Evolutionary conservation across 2,113 vertebrate genomes (phyloP), one percentile per base, ranked within the genome.

Genomic region (Rhegmatorhina hoffmannsi): DNA sequence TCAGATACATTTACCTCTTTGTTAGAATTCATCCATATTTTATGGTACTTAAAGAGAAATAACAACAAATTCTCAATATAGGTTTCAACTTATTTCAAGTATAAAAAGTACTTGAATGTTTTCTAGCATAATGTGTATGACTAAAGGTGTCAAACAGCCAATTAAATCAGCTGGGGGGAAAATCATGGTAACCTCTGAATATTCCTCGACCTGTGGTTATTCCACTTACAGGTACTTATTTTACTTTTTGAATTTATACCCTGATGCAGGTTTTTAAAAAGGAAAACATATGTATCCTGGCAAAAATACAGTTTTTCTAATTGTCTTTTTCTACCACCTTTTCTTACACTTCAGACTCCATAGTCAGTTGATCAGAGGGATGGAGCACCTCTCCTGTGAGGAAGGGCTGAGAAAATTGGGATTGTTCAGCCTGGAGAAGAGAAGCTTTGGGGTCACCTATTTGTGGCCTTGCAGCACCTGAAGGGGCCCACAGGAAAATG

Each of bases 1-100:
- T 76, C 94, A 85, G 55, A 81, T 75, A 80, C 49, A 67, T 92
- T 70, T 86, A 90, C 63, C 69, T 84, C 53, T 91, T 92, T 84
- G n/a, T 88, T 78, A 72, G 56, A 58, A 72, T 62, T 81, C 38
- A 58, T 89, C 83, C 36, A 59, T 55, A 85, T 64, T 89, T 92
- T 75, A 87, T 40, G 62, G 46, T 52, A 62, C 69, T 83, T 91
- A 75, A 87, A 76, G 62, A 88, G 73, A 89, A 92, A 90, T 43
- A 91, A 56, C 59, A 46, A 43, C 34, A 62, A 62, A 79, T 64
- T 67, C 46, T 80, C 66, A 63, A 56, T 59, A 13, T 58, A 55
- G 17, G 8, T 84, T 89, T 84, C 47, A 52, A 44, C 15, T 38
- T 68, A 49, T 55, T 78, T 74, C 53, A 38, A 13, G 6, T 33